Conservation (phyloP, 2,113 vertebrate species). For the Tyto alba region DNA sequence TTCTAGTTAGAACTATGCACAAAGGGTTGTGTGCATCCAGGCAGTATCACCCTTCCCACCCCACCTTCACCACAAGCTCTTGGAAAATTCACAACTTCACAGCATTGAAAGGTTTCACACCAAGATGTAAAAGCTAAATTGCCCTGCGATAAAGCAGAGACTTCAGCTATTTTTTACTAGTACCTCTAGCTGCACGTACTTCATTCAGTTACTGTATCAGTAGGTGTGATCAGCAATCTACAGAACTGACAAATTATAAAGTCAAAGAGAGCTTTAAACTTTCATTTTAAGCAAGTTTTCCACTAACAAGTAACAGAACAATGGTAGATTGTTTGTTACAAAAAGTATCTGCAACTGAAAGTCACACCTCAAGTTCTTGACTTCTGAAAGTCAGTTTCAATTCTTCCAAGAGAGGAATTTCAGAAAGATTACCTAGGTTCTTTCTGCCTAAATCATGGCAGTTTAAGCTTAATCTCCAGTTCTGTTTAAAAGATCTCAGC, state of each 20-base stretch:
- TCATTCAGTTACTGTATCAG: constrained; percentile 26
- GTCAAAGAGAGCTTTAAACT: constrained; percentile 27
- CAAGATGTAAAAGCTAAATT: constrained; percentile 15
- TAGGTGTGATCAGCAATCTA: constrained; percentile 43
- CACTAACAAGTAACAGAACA: not conserved
- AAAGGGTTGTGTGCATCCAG: constrained; percentile 42
- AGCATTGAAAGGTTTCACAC: constrained; percentile 41
- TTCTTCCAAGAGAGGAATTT: not conserved
- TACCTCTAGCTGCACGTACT: constrained; percentile 40
- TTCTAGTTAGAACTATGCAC: constrained; percentile 52
- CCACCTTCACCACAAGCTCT: constrained; percentile 47
- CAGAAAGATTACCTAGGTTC: not conserved
- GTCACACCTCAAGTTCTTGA: not conserved
- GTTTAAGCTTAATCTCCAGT: not conserved
- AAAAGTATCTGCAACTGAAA: constrained; percentile 25
- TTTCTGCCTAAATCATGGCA: not conserved
- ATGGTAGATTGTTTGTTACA: constrained; percentile 20
- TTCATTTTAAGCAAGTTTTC: constrained; percentile 37
- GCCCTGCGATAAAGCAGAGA: constrained; percentile 67
- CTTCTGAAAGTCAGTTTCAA: constrained; percentile 17
- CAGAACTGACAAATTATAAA: constrained; percentile 13
- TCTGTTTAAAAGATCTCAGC: not conserved
- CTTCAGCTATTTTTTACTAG: constrained; percentile 5
- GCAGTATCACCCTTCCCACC: constrained; percentile 12
- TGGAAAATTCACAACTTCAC: constrained; percentile 53